phyloP scores from a whole-genome alignment of 2,113 vertebrate species.

The Rissa tridactyla region DNA sequence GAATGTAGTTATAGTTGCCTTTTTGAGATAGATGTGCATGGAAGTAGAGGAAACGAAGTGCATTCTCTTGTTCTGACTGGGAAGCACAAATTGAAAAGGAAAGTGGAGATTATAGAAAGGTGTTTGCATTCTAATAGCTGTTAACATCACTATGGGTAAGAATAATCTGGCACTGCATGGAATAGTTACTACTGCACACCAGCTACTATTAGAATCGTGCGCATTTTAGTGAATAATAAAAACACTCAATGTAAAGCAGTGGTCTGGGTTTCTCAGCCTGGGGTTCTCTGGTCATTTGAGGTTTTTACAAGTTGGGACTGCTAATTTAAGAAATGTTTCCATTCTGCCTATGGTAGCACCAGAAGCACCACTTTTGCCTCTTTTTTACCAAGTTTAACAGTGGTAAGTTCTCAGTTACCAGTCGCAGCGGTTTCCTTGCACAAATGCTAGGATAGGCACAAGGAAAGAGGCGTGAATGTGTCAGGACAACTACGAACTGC shows the following conservation, averaged over 20 bases:
- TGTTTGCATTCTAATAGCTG: neutral
- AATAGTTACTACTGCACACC: neutral
- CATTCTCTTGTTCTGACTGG: neutral
- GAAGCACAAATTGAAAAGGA: neutral
- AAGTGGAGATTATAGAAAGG: neutral
- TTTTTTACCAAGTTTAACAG: neutral
- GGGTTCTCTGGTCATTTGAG: neutral
- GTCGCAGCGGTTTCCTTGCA: neutral
- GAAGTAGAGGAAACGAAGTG: neutral
- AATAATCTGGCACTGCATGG: neutral
- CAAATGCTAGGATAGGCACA: neutral
- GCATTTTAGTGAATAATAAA: neutral
- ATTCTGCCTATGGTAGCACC: neutral
- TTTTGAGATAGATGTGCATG: neutral
- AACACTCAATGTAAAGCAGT: neutral
- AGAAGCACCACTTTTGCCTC: neutral
- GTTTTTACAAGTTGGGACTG: neutral
- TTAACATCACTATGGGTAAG: neutral
- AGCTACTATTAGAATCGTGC: neutral
- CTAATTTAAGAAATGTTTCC: neutral
- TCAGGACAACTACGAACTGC: neutral
- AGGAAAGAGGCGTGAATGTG: neutral
- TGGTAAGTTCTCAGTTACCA: fast-evolving
- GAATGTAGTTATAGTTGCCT: neutral
- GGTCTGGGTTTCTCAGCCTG: neutral